phyloP scores from a whole-genome alignment of 2,113 vertebrate genomes.

The Callithrix jacchus region DNA sequence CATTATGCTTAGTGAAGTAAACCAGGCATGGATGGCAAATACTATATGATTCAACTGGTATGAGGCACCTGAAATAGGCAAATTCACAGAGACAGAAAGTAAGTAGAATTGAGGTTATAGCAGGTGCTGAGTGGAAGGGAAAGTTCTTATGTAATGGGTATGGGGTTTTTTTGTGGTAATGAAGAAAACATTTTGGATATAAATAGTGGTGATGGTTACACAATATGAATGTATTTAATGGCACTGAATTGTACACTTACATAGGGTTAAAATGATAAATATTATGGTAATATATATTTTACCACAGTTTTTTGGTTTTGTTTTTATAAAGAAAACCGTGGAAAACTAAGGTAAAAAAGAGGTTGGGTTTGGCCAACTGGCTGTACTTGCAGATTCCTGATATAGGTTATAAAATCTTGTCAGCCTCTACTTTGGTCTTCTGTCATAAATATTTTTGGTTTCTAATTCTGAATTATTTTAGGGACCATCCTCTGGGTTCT shows the following conservation, averaged over 20 bases:
- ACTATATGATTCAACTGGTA: background rate
- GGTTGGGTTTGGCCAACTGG: too few species aligned
- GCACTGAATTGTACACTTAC: background rate
- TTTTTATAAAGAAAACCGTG: background rate
- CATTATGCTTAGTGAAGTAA: background rate
- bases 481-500: background rate
- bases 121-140: too few species aligned
- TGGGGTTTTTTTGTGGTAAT: background rate
- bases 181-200: background rate
- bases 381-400: background rate
- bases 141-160: background rate
- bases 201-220: background rate
- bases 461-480: background rate
- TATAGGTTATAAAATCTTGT: background rate
- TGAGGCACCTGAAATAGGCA: background rate
- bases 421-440: background rate
- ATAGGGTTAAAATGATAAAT: background rate
- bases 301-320: background rate
- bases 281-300: background rate
- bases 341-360: background rate
- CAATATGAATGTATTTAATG: background rate
- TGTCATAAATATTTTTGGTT: background rate
- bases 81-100: background rate
- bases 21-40: background rate
- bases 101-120: background rate